phyloP scores from a whole-genome alignment of 2,888 invertebrate species.

The Sphaeridia pumilis region DNA sequence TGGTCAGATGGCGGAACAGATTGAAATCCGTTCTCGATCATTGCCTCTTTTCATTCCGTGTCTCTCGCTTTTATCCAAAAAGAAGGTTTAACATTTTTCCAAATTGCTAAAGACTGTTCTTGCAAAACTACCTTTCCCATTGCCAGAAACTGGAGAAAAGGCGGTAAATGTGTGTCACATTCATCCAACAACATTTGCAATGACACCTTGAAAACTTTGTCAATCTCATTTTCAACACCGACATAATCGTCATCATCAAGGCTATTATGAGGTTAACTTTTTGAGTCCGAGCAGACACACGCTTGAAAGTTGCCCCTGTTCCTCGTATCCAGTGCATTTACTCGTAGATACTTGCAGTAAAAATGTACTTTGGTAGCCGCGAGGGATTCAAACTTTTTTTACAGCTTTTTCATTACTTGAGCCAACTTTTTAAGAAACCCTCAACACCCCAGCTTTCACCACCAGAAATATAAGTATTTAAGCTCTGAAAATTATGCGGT shows the following conservation, averaged over 20 bases:
- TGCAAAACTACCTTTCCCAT: not conserved
- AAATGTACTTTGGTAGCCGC: no score
- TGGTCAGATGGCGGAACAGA: not conserved
- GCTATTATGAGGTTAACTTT: no score
- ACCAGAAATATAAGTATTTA: no score
- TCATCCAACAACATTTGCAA: not conserved
- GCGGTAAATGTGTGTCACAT: not conserved
- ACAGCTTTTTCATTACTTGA: not conserved
- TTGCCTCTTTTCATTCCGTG: not conserved
- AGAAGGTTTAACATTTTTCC: no score
- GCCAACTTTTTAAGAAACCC: not conserved
- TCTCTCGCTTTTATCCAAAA: not conserved
- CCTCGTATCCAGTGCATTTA: not conserved
- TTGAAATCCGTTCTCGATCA: not conserved
- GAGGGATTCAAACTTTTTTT: not conserved
- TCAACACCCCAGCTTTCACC: no score
- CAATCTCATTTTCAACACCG: constrained; percentile 1
- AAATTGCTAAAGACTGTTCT: not conserved
- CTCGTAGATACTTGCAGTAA: not conserved
- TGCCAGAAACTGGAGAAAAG: not conserved
- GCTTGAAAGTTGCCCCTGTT: no score
- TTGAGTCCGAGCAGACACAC: not conserved
- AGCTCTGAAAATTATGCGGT: no score
- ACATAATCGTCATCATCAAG: not conserved
- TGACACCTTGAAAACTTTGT: not conserved